Percentiles rank a stretch among this genome's conserved stretches.
phyloP scores from a whole-genome alignment of 2,797 vertebrate genomes.

The Philypnodon macrostomus region DNA sequence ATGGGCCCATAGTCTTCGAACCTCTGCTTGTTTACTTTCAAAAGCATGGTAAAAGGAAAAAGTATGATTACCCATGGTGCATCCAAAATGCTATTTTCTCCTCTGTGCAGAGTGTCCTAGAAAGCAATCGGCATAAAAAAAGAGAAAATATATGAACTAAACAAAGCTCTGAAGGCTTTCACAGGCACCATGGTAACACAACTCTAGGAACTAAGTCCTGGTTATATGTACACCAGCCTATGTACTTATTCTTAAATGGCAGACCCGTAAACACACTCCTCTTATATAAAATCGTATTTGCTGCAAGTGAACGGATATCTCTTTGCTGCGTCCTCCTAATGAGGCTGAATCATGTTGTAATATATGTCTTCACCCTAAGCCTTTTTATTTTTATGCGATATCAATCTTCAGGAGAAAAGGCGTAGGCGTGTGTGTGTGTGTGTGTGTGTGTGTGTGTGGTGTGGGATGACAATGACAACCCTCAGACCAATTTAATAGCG shows the following conservation, averaged over 20 bases:
- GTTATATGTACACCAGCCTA: too few species aligned
- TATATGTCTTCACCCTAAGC: conserved; percentile 36
- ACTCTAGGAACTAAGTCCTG: neutral
- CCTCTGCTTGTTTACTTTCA: neutral
- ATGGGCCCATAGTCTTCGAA: neutral
- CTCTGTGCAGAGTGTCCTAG: neutral
- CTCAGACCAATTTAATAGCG: conserved; percentile 50
- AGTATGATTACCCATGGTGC: conserved; percentile 2
- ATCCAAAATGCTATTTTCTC: conserved; percentile 4
- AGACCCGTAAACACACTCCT: neutral
- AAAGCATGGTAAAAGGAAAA: conserved; percentile 2
- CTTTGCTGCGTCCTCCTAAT: conserved; percentile 49
- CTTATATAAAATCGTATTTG: conserved; percentile 15
- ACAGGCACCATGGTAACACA: neutral
- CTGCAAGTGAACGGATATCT: conserved; percentile 39
- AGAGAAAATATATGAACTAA: neutral
- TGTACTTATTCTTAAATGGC: neutral
- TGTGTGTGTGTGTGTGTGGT: conserved; percentile 9
- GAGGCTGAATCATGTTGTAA: conserved; percentile 51
- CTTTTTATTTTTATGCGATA: conserved; percentile 41
- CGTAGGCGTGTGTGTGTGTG: conserved; percentile 12
- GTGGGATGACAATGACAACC: conserved; percentile 53
- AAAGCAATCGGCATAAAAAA: neutral
- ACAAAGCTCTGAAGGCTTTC: neutral
- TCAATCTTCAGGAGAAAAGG: conserved; percentile 44